These are phyloP conservation scores for Leuctra nigra DNA, from an alignment of 2,888 invertebrate genomes.

Conservation along the genomic window DNA sequence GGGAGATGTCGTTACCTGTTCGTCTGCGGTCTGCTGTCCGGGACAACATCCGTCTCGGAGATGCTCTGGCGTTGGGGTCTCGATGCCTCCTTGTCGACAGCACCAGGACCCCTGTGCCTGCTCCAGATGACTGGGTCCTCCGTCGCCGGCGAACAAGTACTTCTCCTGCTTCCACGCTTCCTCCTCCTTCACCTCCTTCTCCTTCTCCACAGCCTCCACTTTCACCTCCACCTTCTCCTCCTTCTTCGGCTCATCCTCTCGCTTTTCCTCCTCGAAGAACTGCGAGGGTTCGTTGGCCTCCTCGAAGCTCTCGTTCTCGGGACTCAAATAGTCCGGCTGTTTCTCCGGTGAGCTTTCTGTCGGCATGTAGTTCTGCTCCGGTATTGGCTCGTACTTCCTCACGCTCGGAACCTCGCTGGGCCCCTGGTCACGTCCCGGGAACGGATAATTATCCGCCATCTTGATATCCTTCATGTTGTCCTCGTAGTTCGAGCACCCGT, in stretches of 20 bases:
- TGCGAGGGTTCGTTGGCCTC: too few relatives aligned
- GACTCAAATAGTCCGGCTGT: neutral
- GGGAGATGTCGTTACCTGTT: too few relatives aligned
- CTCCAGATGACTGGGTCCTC: constrained; percentile 57
- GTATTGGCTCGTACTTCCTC: neutral
- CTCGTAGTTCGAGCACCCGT: constrained; percentile 1
- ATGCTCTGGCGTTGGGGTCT: constrained; percentile 65
- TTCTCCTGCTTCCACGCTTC: constrained; percentile 31
- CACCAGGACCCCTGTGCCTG: constrained; percentile 62
- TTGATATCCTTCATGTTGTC: neutral
- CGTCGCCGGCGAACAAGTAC: constrained; percentile 54
- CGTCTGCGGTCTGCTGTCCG: constrained; percentile 57
- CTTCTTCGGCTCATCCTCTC: neutral
- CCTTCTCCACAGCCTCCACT: neutral
- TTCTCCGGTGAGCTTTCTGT: neutral
- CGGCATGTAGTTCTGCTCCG: neutral
- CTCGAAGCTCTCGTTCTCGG: neutral
- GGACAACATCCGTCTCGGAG: constrained; percentile 65
- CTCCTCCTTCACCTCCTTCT: constrained; percentile 13
- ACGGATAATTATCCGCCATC: neutral
- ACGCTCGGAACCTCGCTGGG: neutral
- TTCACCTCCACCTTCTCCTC: neutral
- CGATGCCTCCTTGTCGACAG: constrained; percentile 65
- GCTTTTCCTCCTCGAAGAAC: neutral
- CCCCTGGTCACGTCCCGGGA: neutral